phyloP scores from a whole-genome alignment of 2,113 vertebrate species.

The Peromyscus maniculatus region DNA sequence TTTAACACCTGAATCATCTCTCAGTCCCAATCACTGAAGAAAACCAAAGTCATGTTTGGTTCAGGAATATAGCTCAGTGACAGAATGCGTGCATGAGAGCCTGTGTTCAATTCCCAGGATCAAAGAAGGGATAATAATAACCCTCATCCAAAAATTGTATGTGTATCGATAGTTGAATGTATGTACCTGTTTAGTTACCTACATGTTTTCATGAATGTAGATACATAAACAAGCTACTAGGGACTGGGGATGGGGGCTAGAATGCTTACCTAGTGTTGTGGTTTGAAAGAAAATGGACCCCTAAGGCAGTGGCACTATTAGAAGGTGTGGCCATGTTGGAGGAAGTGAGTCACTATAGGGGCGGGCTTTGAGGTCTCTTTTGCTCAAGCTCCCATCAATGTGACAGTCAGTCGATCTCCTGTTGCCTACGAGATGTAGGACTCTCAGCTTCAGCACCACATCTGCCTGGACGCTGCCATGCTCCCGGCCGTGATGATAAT shows the following conservation, averaged over 20 bases:
- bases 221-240: not conserved
- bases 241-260: not conserved
- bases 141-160: not conserved
- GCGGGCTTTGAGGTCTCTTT: not conserved
- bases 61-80: not conserved
- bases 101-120: not conserved
- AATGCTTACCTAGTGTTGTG: not conserved
- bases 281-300: not conserved
- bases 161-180: not conserved
- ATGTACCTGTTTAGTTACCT: not conserved
- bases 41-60: not conserved
- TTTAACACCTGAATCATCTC: not conserved
- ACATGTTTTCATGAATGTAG: not conserved
- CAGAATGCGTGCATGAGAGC: not conserved
- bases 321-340: not conserved
- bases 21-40: not conserved
- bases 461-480: not conserved
- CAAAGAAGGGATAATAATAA: not conserved
- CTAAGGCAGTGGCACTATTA: not conserved
- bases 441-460: not conserved
- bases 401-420: not conserved
- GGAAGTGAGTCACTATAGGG: not conserved
- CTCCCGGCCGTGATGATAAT: not conserved
- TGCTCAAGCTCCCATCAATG: no score
- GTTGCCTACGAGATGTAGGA: no score